phyloP scores from a whole-genome alignment of 2,113 vertebrate genomes.

The Chinchilla lanigera region DNA sequence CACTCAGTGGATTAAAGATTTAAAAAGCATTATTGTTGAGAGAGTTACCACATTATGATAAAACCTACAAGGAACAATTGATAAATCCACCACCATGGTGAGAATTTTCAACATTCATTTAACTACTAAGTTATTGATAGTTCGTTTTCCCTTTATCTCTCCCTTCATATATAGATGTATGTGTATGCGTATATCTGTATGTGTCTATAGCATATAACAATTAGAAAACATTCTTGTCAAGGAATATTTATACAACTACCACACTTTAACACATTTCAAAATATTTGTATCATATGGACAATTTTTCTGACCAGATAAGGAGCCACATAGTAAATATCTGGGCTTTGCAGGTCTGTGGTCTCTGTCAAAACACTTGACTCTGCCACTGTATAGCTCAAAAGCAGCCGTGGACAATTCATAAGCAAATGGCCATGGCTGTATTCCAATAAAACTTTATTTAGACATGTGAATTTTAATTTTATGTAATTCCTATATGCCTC shows the following conservation, averaged over 20 bases:
- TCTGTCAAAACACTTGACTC: neutral
- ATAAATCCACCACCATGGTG: neutral
- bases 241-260: neutral
- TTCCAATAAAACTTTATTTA: slow-evolving; percentile 9
- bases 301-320: neutral
- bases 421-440: neutral
- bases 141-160: neutral
- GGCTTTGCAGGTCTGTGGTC: neutral
- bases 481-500: neutral
- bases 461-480: neutral
- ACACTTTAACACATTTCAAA: neutral
- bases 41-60: neutral
- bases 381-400: neutral
- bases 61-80: neutral
- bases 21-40: neutral
- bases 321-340: neutral
- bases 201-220: neutral
- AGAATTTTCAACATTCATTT: neutral
- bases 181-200: neutral
- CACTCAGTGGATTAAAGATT: neutral
- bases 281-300: slow-evolving; percentile 2
- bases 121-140: neutral
- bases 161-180: neutral
- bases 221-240: slow-evolving; percentile 3
- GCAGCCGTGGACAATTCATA: neutral